A percentile compares a stretch with the other conserved stretches of the same genome.
Conservation (phyloP, 2,113 vertebrate genomes). For the Pelobates fuscus region DNA sequence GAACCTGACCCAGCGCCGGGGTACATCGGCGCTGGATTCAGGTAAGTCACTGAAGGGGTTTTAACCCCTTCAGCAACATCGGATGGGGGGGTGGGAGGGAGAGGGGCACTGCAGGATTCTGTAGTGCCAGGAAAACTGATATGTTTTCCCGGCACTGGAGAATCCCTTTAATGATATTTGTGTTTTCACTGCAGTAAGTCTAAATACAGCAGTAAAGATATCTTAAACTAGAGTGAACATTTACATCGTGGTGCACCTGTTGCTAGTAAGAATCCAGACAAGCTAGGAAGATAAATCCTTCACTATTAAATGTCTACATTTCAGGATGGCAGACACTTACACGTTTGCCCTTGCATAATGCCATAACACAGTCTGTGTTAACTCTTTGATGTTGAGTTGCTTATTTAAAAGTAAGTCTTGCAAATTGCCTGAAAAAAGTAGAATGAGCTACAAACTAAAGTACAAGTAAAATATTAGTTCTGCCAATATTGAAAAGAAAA, state of each 20-base stretch:
- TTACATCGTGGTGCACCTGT: slow-evolving; percentile 41
- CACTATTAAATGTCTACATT: slow-evolving; percentile 42
- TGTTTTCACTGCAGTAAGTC: slow-evolving; percentile 22
- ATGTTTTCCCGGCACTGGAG: too few species aligned
- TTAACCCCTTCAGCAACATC: too few species aligned
- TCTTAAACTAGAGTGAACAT: slow-evolving; percentile 32
- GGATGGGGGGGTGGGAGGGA: too few species aligned
- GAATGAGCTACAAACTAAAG: too few species aligned
- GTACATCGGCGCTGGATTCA: too few species aligned
- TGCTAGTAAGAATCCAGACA: slow-evolving; percentile 27
- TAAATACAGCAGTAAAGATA: slow-evolving; percentile 42
- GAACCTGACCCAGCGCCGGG: too few species aligned
- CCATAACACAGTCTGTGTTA: neutral
- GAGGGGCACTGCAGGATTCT: too few species aligned
- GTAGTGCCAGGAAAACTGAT: too few species aligned
- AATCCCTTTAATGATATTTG: slow-evolving; percentile 8
- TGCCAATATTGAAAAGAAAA: too few species aligned
- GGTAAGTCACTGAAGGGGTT: too few species aligned
- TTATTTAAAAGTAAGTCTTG: neutral
- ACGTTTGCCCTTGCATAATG: neutral
- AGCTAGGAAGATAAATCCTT: slow-evolving; percentile 39
- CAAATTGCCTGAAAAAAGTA: neutral
- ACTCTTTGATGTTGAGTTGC: neutral
- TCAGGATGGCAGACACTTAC: slow-evolving; percentile 14
- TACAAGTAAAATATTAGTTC: too few species aligned